A percentile compares a stretch with the other conserved stretches of the same genome.
These are phyloP conservation scores for Melanostoma mellinum DNA, from an alignment of 2,888 invertebrate genomes.

Conservation along the genomic window DNA sequence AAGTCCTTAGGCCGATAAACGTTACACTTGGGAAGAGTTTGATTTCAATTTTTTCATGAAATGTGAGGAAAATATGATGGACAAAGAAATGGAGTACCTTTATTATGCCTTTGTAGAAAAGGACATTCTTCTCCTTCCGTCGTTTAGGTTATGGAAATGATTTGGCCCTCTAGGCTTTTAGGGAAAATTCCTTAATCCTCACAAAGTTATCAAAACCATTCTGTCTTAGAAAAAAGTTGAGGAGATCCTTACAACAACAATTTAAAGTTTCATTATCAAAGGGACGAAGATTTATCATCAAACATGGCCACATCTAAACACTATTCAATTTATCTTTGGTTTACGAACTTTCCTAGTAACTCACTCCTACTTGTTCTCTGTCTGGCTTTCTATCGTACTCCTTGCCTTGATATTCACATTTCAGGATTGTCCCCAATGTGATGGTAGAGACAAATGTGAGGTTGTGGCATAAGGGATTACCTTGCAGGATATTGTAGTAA, in stretches of 20 bases:
- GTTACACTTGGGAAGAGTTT: too few relatives aligned
- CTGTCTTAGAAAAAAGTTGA: constrained; percentile 1
- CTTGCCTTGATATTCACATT: constrained; percentile 15
- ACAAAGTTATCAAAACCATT: too few relatives aligned
- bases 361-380: background rate
- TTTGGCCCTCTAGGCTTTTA: too few relatives aligned
- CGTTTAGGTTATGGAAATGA: too few relatives aligned
- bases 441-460: constrained; percentile 48
- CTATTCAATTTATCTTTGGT: constrained; percentile 64
- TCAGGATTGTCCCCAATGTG: constrained; percentile 2
- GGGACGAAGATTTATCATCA: constrained; percentile 58
- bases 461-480: constrained; percentile 45
- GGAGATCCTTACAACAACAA: constrained; percentile 1
- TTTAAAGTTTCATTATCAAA: constrained; percentile 18
- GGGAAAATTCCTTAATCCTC: too few relatives aligned
- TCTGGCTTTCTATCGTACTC: constrained; percentile 1
- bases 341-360: constrained; percentile 35
- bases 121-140: too few relatives aligned
- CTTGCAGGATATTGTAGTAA: constrained; percentile 42
- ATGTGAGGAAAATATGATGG: too few relatives aligned
- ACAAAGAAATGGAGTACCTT: too few relatives aligned
- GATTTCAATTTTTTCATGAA: too few relatives aligned
- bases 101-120: too few relatives aligned
- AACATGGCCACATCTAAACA: constrained; percentile 58
- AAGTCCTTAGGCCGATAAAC: too few relatives aligned